Evolutionary conservation across 2,888 invertebrate genomes (phyloP), one percentile per base, ranked within the genome.

Genomic region (Urechis unicinctus): DNA sequence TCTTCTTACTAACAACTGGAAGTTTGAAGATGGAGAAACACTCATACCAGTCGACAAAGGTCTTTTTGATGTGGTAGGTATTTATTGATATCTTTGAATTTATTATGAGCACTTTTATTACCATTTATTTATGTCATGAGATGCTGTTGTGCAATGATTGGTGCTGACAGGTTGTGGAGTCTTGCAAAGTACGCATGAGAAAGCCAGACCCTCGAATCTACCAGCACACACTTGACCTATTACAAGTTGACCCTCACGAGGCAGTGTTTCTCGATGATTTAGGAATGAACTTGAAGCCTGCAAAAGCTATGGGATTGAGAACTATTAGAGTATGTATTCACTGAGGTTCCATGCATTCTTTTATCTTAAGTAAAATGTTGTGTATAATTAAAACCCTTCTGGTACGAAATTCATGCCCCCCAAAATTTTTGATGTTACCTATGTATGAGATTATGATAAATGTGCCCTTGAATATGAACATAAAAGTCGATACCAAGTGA

Each of bases 1-100:
- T 3, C 65, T 81, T 4, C 71, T 81, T 9, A 80, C 81, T 22
- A 81, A 81, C 66, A 81, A 81, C 68, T 79, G 78, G 73, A 66
- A 65, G 49, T 21, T 42, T 5, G 17, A 42, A 28, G 29, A 48
- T 6, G 53, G 47, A 3, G 28, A 48, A 24, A 30, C 21, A 25
- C 47, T 49, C 6, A 44, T 43, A 9, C 70, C 73, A 9, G 29
- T 75, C 2, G 72, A 73, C 52, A 56, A 54, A 26, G 57, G 61
- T 3, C 45, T 75, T 5, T 77, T 77, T 67, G 74, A 77, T 69
- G 76, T 75, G 66, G 77, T 75, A 61, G 58, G 58, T 45, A 21
- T 24, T 26, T 24, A 13, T 9, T 5, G 22, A 22, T 6, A 6
- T 45, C 6, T 21, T 36, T 17, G 36, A 36, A 13, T 50, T 29